These are phyloP conservation scores for Pachliopta kotzebuea DNA, from an alignment of 2,888 invertebrate species.

Conservation along the genomic window DNA sequence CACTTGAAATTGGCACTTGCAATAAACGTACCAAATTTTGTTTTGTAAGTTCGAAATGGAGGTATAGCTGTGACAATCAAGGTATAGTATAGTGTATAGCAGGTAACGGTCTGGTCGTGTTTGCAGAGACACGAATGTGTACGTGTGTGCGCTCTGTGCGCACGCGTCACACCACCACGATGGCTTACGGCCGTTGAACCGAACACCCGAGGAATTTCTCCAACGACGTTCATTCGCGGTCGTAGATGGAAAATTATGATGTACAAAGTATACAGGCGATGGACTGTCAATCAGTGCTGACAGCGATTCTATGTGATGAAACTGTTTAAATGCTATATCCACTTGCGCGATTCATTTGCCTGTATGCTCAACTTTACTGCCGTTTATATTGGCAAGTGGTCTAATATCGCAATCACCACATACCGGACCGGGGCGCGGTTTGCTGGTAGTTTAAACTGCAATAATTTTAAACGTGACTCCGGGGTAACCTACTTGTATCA, in stretches of 20 bases:
- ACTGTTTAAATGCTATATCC: neutral
- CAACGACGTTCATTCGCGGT: conserved; percentile 61
- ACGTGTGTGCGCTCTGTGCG: conserved; percentile 66
- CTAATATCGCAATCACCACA: conserved; percentile 59
- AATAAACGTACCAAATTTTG: neutral
- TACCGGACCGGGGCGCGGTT: conserved; percentile 66
- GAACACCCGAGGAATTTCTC: conserved; percentile 79
- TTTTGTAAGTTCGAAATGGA: conserved; percentile 6
- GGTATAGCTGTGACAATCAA: conserved; percentile 52
- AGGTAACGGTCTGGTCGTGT: conserved; percentile 75
- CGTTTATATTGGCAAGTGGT: conserved; percentile 13
- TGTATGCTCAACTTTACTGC: neutral
- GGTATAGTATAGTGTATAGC: conserved; percentile 59
- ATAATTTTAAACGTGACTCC: conserved; percentile 40
- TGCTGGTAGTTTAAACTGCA: conserved; percentile 43
- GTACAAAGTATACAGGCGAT: conserved; percentile 39
- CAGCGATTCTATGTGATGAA: neutral
- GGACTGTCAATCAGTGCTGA: conserved; percentile 24
- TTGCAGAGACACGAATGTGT: conserved; percentile 63
- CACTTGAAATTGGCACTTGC: too few species aligned
- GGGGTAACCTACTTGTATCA: conserved; percentile 52
- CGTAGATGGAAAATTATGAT: conserved; percentile 64
- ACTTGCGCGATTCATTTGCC: neutral
- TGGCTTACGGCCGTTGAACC: conserved; percentile 77
- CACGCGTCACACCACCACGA: conserved; percentile 59